A percentile compares a stretch with the other conserved stretches of the same genome.
Conservation (phyloP, 2,888 invertebrate species). For the Fragum whitleyi region DNA sequence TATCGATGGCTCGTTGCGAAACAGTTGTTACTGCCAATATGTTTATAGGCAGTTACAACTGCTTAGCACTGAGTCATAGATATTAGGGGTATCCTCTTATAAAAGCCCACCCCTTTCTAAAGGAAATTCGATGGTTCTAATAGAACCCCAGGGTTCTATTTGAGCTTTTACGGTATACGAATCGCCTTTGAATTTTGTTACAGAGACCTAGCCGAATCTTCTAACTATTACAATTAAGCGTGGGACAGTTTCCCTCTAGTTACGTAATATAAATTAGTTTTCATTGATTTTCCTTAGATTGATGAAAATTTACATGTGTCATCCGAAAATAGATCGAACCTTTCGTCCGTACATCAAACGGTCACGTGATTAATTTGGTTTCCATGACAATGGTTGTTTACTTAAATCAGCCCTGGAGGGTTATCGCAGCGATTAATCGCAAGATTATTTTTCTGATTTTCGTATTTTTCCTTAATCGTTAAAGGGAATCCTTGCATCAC, state of each 20-base stretch:
- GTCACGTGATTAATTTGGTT: not conserved
- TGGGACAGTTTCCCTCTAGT: conserved; percentile 20
- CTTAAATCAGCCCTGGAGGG: not conserved
- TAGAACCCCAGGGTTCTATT: too few species aligned
- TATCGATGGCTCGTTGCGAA: too few species aligned
- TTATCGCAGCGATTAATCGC: not conserved
- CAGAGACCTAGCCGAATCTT: not conserved
- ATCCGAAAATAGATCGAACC: conserved; percentile 19
- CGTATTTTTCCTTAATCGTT: too few species aligned
- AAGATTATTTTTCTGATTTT: not conserved
- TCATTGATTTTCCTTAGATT: not conserved
- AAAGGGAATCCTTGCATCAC: too few species aligned
- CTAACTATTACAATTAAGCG: not conserved
- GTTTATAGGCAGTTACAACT: too few species aligned
- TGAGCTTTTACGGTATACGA: too few species aligned
- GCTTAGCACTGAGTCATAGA: too few species aligned
- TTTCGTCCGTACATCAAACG: conserved; percentile 6
- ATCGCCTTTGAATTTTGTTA: too few species aligned
- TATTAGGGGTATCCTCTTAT: too few species aligned
- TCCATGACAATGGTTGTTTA: not conserved
- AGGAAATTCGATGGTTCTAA: too few species aligned
- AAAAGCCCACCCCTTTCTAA: too few species aligned
- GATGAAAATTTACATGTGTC: conserved; percentile 30
- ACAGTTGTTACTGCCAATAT: too few species aligned
- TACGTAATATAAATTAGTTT: conserved; percentile 22